A percentile compares a stretch with the other conserved stretches of the same genome.
These are phyloP conservation scores for Catonia carolina DNA, from an alignment of 2,888 invertebrate genomes.

Conservation along the genomic window DNA sequence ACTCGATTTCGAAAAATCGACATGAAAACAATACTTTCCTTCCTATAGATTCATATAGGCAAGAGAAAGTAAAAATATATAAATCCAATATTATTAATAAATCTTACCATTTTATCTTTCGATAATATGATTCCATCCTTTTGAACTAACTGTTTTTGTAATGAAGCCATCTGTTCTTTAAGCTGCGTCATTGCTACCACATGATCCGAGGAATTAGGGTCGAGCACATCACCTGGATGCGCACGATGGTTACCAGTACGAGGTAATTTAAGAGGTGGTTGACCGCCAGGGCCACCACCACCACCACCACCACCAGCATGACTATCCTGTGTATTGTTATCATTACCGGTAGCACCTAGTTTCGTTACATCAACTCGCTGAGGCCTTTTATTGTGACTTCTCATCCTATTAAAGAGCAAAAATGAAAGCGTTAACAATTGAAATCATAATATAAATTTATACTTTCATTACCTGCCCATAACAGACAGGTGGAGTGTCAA, in stretches of 20 bases:
- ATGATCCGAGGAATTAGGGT: constrained; percentile 85
- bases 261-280: constrained; percentile 44
- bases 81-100: no score
- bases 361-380: constrained; percentile 60
- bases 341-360: constrained; percentile 37
- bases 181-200: constrained; percentile 92
- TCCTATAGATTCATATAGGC: no score
- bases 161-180: constrained; percentile 84
- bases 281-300: constrained; percentile 44
- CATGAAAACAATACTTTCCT: no score
- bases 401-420: constrained; percentile 40
- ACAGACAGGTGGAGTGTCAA: no score
- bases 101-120: constrained; percentile 85
- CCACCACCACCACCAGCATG: constrained; percentile 44
- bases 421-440: no score
- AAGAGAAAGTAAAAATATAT: no score
- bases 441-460: background rate
- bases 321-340: constrained; percentile 48
- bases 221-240: constrained; percentile 44
- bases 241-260: constrained; percentile 43
- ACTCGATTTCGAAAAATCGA: no score
- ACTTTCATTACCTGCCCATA: no score
- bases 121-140: constrained; percentile 80
- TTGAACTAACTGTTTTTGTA: constrained; percentile 77
- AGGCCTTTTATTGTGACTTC: constrained; percentile 65